phyloP scores from a whole-genome alignment of 2,888 invertebrate genomes.

The Sarcophaga subvicina region DNA sequence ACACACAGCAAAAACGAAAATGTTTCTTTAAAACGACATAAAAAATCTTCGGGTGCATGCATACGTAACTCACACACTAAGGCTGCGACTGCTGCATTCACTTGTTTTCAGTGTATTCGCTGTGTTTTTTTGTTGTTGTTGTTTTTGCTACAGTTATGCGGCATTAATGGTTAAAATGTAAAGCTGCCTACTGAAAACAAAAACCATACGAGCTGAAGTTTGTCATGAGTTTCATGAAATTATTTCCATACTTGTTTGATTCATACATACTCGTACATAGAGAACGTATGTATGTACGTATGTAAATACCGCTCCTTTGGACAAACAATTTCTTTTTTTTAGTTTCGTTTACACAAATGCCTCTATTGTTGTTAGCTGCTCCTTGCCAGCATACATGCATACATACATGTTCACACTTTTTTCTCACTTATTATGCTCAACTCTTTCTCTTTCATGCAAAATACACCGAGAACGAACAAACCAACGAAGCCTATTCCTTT shows the following conservation, averaged over 20 bases:
- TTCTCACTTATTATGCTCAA: neutral
- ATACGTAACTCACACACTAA: constrained; percentile 15
- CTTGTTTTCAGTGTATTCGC: constrained; percentile 19
- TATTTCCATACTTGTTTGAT: neutral
- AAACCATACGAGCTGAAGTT: constrained; percentile 63
- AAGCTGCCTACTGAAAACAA: constrained; percentile 66
- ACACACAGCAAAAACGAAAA: constrained; percentile 51
- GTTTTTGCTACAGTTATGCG: neutral
- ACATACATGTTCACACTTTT: constrained; percentile 1
- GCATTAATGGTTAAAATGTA: constrained; percentile 57
- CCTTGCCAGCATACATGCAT: constrained; percentile 49
- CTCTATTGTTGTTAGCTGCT: constrained; percentile 42
- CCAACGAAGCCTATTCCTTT: no score
- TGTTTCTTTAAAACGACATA: neutral
- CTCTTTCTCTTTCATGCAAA: no score
- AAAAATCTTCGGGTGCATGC: constrained; percentile 54
- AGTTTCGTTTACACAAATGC: constrained; percentile 36
- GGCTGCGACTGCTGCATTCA: no score
- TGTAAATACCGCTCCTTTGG: constrained; percentile 43
- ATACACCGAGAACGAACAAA: no score
- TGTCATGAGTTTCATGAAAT: constrained; percentile 50
- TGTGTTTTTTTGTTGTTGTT: neutral
- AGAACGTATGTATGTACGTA: neutral
- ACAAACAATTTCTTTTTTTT: constrained; percentile 38
- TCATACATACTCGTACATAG: neutral